Conservation (phyloP, 2,888 invertebrate genomes). For the Hoplodrina ambigua region DNA sequence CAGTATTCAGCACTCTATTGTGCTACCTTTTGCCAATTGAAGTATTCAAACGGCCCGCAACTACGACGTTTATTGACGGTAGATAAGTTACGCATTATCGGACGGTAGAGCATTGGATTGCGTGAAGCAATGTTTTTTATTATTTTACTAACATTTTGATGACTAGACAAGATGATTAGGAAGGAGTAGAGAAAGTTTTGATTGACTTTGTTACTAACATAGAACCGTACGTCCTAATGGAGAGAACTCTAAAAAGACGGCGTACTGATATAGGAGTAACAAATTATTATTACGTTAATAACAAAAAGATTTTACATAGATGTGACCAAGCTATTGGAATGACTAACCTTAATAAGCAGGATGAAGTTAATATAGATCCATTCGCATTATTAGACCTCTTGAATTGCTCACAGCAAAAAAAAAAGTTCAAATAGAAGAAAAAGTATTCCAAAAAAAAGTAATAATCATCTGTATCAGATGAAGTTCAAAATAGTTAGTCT, state of each 20-base stretch:
- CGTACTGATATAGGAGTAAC: constrained; percentile 48
- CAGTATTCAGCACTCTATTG: constrained; percentile 58
- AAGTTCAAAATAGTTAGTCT: constrained; percentile 84
- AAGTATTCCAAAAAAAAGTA: constrained; percentile 79
- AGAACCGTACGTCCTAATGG: constrained; percentile 54
- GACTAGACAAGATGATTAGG: constrained; percentile 60
- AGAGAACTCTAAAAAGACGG: constrained; percentile 49
- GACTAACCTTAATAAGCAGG: constrained; percentile 49
- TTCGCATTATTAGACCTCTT: constrained; percentile 67
- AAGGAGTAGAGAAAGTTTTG: constrained; percentile 49
- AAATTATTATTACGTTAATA: constrained; percentile 53
- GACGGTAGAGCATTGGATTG: constrained; percentile 66
- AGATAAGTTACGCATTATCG: constrained; percentile 44
- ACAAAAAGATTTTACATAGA: constrained; percentile 47
- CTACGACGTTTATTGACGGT: constrained; percentile 50
- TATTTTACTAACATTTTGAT: constrained; percentile 73
- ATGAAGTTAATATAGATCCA: constrained; percentile 57
- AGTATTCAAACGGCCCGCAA: constrained; percentile 57
- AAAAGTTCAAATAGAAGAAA: constrained; percentile 81
- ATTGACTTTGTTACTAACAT: constrained; percentile 74
- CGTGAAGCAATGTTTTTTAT: constrained; percentile 72
- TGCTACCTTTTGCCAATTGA: constrained; percentile 58
- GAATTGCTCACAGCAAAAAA: constrained; percentile 80
- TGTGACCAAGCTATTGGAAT: constrained; percentile 50
- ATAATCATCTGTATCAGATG: constrained; percentile 89